A percentile compares a stretch with the other conserved stretches of the same genome.
These are phyloP conservation scores for Elymnias hypermnestra DNA, from an alignment of 1,140 invertebrate genomes.

Conservation along the genomic window DNA sequence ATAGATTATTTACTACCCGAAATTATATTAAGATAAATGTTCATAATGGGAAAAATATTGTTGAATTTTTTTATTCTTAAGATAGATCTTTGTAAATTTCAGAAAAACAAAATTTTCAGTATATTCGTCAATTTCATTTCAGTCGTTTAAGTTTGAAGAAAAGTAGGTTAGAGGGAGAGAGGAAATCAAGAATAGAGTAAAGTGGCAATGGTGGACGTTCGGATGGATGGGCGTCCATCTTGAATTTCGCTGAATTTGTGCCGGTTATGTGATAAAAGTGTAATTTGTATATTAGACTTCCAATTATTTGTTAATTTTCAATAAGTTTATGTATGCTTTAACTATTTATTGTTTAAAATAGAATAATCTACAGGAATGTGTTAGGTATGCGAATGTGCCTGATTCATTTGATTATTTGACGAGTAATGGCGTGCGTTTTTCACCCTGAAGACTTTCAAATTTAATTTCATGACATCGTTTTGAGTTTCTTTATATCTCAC, in stretches of 20 bases:
- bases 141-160: constrained; percentile 8
- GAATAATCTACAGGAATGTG: constrained; percentile 72
- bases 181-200: constrained; percentile 27
- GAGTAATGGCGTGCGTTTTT: constrained; percentile 76
- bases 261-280: constrained; percentile 74
- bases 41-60: no score
- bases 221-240: constrained; percentile 76
- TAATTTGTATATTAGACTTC: constrained; percentile 67
- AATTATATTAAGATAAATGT: no score
- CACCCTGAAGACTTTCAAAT: constrained; percentile 69
- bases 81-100: no score
- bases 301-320: constrained; percentile 68
- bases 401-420: constrained; percentile 72
- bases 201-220: constrained; percentile 46
- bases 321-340: constrained; percentile 65
- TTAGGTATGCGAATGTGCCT: constrained; percentile 70
- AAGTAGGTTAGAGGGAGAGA: constrained; percentile 26
- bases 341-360: constrained; percentile 66
- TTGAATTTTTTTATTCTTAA: no score
- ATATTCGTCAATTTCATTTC: no score
- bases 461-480: constrained; percentile 55
- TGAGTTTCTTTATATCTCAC: constrained; percentile 1
- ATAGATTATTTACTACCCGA: no score
- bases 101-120: no score
- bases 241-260: constrained; percentile 74